Base-by-base conservation (phyloP, 2,113 vertebrate genomes). In the Chionodraco myersi region DNA sequence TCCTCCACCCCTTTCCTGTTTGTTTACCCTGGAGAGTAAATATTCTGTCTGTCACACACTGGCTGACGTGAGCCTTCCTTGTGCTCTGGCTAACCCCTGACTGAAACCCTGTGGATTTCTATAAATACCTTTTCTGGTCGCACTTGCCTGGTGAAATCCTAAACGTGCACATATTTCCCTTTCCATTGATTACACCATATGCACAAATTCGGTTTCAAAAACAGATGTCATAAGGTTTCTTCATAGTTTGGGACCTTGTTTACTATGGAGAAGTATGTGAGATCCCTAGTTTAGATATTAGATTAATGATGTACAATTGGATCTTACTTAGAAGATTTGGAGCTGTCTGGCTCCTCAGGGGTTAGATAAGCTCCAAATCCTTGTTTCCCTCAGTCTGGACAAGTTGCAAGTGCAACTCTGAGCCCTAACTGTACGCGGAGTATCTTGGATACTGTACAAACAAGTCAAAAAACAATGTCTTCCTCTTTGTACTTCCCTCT, bases 351-450 rank as follows among this genome's bases (percentile, higher is more conserved):
- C 85, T 82, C 83, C 84, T 79, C 68, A 78, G 76, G 80, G 66
- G 66, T 80, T 88, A 88, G 87, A 80, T 88, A 91, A 92, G 71
- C 86, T 82, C 65, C 81, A 87, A 92, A 93, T 91, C 91, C 85
- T 83, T 86, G 79, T 79, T 88, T 89, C 66, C 60, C 11, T 48
- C 79, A 79, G 84, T 86, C 79, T 87, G 77, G 82, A 86, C 61
- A 77, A 79, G 51, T 12, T n/a, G n/a, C n/a, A n/a, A n/a, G 13
- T 67, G 63, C 23, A 54, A 66, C 44, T n/a, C 72, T 82, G 64
- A 63, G 10, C n/a, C 79, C 86, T 57, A 54, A 70, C 70, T 59
- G 77, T 86, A 30, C 30, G 4, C 30, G 3, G 79, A 84, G 71
- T 12, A 8, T 0, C 34, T 26, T 36, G 30, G 54, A 59, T 58